phyloP scores from a whole-genome alignment of 2,113 vertebrate species.

The Pachyramphus minor region DNA sequence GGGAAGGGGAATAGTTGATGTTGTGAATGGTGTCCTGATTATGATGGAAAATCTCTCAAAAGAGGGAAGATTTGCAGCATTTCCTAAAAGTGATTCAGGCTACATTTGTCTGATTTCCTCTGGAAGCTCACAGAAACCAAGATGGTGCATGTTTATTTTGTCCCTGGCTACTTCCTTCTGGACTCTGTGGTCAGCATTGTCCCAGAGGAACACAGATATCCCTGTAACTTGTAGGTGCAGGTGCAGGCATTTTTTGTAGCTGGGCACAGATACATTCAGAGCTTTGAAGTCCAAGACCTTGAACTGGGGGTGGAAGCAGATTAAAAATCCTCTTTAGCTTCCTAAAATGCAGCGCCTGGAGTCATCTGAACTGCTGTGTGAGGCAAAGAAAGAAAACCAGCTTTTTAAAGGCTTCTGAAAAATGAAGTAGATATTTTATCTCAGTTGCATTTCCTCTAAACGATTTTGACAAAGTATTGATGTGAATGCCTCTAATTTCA shows the following conservation, averaged over 20 bases:
- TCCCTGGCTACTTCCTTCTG: background rate
- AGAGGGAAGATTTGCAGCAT: background rate
- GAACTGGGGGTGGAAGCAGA: background rate
- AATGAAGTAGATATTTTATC: background rate
- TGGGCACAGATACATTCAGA: background rate
- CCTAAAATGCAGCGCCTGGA: background rate
- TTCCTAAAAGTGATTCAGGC: conserved; percentile 1
- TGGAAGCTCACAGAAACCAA: background rate
- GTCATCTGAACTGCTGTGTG: background rate
- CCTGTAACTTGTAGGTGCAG: background rate
- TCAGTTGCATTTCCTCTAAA: background rate
- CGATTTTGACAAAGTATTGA: background rate
- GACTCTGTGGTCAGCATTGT: background rate
- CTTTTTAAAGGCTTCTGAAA: background rate
- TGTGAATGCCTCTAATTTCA: background rate
- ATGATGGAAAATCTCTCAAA: background rate
- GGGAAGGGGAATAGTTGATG: background rate
- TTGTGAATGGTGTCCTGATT: background rate
- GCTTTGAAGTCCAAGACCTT: conserved; percentile 23
- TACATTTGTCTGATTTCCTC: background rate
- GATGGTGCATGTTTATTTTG: background rate
- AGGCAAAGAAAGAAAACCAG: background rate
- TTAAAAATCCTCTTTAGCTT: background rate
- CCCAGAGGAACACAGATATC: background rate
- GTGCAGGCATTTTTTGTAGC: background rate